A percentile compares a stretch with the other conserved stretches of the same genome.
phyloP scores from a whole-genome alignment of 2,113 vertebrate species.

The Siniperca chuatsi region DNA sequence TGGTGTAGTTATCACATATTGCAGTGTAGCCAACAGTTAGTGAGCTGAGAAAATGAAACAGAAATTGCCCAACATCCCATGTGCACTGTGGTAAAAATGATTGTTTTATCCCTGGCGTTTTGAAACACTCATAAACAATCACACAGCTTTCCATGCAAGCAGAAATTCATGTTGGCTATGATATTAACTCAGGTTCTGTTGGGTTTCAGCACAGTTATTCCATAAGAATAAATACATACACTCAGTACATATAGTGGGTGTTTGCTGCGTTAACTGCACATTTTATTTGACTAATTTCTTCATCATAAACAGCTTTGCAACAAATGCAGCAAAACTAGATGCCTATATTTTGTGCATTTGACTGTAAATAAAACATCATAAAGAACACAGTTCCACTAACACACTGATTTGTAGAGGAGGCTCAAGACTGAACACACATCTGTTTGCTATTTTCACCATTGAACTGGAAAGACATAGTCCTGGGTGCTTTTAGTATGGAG shows the following conservation, averaged over 20 bases:
- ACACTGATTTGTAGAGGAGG: slow-evolving; percentile 33
- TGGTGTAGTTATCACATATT: slow-evolving; percentile 69
- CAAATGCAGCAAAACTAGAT: slow-evolving; percentile 13
- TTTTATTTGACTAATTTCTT: slow-evolving; percentile 48
- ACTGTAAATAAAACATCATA: slow-evolving; percentile 34
- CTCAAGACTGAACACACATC: slow-evolving; percentile 69
- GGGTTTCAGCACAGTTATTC: slow-evolving; percentile 54
- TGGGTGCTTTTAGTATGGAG: slow-evolving; percentile 59
- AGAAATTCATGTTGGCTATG: slow-evolving; percentile 57
- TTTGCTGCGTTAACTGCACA: slow-evolving; percentile 15
- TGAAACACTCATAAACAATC: slow-evolving; percentile 71
- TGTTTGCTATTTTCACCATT: slow-evolving; percentile 79
- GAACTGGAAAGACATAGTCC: slow-evolving; percentile 72
- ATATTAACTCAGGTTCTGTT: slow-evolving; percentile 62
- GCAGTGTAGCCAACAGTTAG: slow-evolving; percentile 80
- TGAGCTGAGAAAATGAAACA: slow-evolving; percentile 80
- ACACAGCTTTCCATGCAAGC: slow-evolving; percentile 53
- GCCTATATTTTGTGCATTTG: slow-evolving; percentile 14
- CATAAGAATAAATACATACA: slow-evolving; percentile 63
- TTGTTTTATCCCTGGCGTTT: slow-evolving; percentile 69
- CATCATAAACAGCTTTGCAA: slow-evolving; percentile 36
- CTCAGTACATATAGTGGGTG: slow-evolving; percentile 20
- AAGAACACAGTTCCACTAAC: slow-evolving; percentile 40
- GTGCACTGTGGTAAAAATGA: slow-evolving; percentile 64
- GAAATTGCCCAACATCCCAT: slow-evolving; percentile 75